These are phyloP conservation scores for Urocitellus parryii DNA, from an alignment of 2,113 vertebrate genomes.

Conservation along the genomic window DNA sequence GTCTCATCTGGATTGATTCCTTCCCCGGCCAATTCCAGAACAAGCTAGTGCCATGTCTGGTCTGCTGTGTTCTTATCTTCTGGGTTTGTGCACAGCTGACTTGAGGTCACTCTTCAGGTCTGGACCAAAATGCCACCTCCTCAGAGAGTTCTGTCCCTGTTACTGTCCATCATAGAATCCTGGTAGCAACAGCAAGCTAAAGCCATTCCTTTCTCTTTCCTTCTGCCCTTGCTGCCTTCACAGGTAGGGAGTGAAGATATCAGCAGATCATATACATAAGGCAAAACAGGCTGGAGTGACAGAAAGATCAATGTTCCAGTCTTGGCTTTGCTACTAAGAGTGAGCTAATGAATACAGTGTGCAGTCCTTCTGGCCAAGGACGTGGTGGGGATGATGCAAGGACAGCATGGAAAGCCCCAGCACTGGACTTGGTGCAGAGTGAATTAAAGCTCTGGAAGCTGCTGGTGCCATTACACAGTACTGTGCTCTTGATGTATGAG, in stretches of 20 bases:
- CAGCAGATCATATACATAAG: background rate
- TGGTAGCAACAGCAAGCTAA: background rate
- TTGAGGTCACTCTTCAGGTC: background rate
- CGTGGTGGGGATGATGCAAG: background rate
- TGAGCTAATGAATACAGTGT: background rate
- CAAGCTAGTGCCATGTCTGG: fast-evolving
- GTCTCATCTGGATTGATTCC: background rate
- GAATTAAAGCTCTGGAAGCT: background rate
- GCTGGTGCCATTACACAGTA: background rate
- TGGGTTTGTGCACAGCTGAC: background rate
- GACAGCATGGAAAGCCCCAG: background rate
- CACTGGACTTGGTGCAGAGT: background rate
- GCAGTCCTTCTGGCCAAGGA: background rate
- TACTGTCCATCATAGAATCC: background rate
- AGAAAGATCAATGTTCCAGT: background rate
- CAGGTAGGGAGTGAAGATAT: background rate
- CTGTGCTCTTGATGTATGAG: background rate
- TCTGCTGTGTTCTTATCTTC: too few relatives aligned
- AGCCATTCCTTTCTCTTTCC: background rate
- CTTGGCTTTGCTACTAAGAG: background rate
- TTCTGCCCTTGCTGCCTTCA: background rate
- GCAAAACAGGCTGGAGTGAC: background rate
- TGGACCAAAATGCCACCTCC: background rate
- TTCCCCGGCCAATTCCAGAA: background rate
- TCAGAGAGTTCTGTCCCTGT: background rate